Evolutionary conservation across 2,888 invertebrate species (phyloP), one percentile per base, ranked within the genome.

Genomic region (Pyrgus malvae): DNA sequence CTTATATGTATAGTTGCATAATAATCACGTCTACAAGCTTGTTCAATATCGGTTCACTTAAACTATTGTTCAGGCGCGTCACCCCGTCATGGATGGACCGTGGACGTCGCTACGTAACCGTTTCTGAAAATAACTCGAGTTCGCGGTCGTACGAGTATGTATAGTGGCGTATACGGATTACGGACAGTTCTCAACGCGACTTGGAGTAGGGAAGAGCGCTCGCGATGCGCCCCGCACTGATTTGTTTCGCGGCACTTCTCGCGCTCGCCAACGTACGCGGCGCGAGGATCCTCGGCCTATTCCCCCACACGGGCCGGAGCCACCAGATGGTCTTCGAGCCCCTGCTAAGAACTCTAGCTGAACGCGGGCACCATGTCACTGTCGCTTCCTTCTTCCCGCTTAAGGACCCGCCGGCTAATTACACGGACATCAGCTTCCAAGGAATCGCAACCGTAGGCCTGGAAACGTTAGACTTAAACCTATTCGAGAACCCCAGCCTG

Each of bases 291-390:
- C 83, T 94, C 38, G 92, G 91, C 2, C 72, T 93, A 0, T 93
- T 93, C 65, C 91, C 92, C 0, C 91, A 93, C 65, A 85, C 90
- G 0, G 92, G 92, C 0, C 91, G 90, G 57, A 94, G 93, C 63
- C 94, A 94, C 65, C 93, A 92, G 63, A 87, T 91, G 72, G 92
- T 93, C 0, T 93, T 92, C 69, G 87, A 91, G 40, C 91, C 91
- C 0, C 74, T 93, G 2, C 68, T 93, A 5, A 82, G 81, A 46
- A 88, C 83, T 33, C 71, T 94, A 48, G 92, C 91, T 0, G 79
- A 80, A 16, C 83, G 90, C 41, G 93, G 93, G 1, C 93, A 94
- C 66, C 84, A 93, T 38, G 69, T 94, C 2, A 93, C 93, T 9
- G 91, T 93, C 1, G 80, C 92, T 1, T 92, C 92, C 0, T 91